phyloP scores from a whole-genome alignment of 2,113 vertebrate species.

The Henicopernis longicauda region DNA sequence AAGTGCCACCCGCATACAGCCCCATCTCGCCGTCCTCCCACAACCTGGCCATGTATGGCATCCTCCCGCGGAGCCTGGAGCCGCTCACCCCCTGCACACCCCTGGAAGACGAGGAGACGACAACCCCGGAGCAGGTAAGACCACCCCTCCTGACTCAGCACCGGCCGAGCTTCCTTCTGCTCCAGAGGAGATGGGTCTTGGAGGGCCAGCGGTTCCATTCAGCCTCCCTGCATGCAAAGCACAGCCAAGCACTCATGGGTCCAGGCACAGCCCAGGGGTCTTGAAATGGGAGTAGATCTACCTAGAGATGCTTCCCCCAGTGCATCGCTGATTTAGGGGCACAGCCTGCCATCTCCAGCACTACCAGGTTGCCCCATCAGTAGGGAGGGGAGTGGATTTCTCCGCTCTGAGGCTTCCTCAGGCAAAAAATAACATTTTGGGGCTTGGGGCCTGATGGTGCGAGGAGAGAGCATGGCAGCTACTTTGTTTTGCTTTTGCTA shows the following conservation, averaged over 20 bases:
- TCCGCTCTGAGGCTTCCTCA: background rate
- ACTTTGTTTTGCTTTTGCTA: background rate
- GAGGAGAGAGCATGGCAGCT: background rate
- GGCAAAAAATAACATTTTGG: background rate
- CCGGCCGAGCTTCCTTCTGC: fast-evolving
- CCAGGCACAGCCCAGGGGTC: background rate
- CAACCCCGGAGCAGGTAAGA: slow-evolving; percentile 72
- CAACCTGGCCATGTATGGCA: slow-evolving; percentile 72
- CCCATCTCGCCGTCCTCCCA: slow-evolving; percentile 76
- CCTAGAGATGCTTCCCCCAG: background rate
- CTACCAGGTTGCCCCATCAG: background rate
- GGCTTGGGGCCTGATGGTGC: background rate
- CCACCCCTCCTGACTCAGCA: background rate
- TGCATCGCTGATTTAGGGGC: background rate
- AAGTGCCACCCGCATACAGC: slow-evolving; percentile 82
- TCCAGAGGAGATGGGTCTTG: fast-evolving
- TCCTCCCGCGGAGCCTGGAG: slow-evolving; percentile 62
- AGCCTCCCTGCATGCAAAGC: background rate
- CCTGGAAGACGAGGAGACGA: slow-evolving; percentile 36
- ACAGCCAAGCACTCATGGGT: fast-evolving
- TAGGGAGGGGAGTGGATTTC: background rate
- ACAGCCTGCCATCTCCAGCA: background rate
- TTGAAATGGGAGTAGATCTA: background rate
- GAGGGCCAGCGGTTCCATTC: background rate
- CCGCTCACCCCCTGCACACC: slow-evolving; percentile 23